Base-by-base conservation (phyloP, 2,797 vertebrate species). In the Mus minutoides region DNA sequence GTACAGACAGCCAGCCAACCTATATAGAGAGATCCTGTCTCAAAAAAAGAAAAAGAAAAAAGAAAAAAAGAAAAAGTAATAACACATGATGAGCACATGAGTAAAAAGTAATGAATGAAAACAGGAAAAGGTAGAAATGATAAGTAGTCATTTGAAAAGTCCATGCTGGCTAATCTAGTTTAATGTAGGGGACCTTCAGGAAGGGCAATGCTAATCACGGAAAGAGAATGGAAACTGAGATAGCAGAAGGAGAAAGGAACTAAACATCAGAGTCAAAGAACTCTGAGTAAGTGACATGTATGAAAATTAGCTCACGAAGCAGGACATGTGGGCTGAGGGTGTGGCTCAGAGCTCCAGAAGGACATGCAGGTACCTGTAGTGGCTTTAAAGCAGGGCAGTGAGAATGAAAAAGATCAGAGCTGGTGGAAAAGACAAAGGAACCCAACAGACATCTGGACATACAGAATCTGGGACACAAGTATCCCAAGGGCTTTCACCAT, bases 401-500 rank as follows among this genome's bases (percentile, higher is more conserved):
- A 37, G 58, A 43, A 49, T 31, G 8, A 17, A 84, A 40, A 94
- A 77, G 49, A 60, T n/a, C 2, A 34, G 67, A 54, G 21, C n/a
- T 91, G 60, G 31, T 12, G 22, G 80, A 76, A 84, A 94, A 94
- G 91, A 71, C 73, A 86, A 58, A 89, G 58, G 79, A 91, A 43
- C 13, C 43, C 34, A n/a, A 13, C 58, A 89, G 60, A 52, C 19
- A 13, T 40, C 79, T 75, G 56, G 40, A 83, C 22, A 54, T 13
- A 19, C 0, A 54, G 34, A 77, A 58, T 16, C 46, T 76, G n/a
- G 43, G 56, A 85, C 22, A 19, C 21, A 34, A 31, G 46, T 6
- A 71, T 46, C 67, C 31, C 56, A 43, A 10, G 6, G n/a, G 49
- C 19, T 37, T 52, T 21, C 67, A 69, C 9, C 69, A 79, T 17